Evolutionary conservation across 2,113 vertebrate species (phyloP).

Genomic region (Glaucidium brasilianum): DNA sequence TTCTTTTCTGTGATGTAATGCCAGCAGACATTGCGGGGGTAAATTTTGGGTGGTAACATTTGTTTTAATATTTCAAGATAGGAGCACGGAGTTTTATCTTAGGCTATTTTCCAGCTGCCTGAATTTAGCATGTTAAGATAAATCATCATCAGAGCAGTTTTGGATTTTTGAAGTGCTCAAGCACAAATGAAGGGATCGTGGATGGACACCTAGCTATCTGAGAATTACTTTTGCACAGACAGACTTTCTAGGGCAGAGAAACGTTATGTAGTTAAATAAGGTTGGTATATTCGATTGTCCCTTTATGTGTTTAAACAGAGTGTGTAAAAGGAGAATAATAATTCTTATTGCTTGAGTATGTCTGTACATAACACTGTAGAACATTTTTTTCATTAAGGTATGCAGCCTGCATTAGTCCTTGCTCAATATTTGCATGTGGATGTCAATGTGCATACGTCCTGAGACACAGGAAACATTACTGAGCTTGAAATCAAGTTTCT

Average conservation of each 20-base stretch:
- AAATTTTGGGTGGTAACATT: not conserved
- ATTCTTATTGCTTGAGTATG: not conserved
- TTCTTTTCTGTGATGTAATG: not conserved
- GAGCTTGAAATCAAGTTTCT: not conserved
- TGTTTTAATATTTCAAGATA: not conserved
- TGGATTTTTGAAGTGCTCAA: conserved; percentile 8
- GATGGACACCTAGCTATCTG: not conserved
- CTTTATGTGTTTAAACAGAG: not conserved
- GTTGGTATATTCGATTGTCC: not conserved
- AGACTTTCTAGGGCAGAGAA: not conserved
- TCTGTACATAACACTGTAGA: not conserved
- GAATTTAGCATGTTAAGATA: not conserved
- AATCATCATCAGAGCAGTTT: not conserved
- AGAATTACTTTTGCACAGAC: not conserved
- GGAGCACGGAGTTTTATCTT: not conserved
- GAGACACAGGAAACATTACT: not conserved
- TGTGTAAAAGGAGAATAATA: not conserved
- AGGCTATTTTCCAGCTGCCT: not conserved
- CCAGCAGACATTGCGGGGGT: not conserved
- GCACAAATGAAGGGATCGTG: not conserved
- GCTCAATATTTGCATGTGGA: not conserved
- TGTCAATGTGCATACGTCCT: not conserved
- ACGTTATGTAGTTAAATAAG: not conserved
- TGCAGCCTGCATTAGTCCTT: not conserved
- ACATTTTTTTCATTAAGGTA: not conserved